Base-by-base conservation (phyloP, 2,797 vertebrate genomes). In the Lateolabrax maculatus region DNA sequence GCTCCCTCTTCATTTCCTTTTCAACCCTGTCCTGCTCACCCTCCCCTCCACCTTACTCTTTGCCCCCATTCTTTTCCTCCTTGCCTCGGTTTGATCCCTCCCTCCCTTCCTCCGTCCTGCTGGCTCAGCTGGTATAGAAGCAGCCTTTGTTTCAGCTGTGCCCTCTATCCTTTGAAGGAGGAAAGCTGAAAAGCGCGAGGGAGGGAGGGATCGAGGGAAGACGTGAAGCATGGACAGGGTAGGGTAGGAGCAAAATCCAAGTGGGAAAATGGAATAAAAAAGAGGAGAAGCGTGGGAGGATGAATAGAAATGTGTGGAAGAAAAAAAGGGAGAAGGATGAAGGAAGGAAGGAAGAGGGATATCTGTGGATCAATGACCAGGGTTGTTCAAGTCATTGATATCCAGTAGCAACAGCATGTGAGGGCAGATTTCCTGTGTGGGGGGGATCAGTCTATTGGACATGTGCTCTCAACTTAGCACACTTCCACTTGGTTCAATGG, bases 111-210 rank as follows among this genome's bases (percentile, higher is more conserved):
- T 82, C 81, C 79, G 10, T 82, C 90, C 86, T 92, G 90, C 91
- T 92, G 87, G 78, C 91, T 93, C 91, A 92, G 92, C 89, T 88
- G 77, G 53, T 90, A 92, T 65, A 93, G 84, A 91, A 86, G 89
- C 88, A 36, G 81, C 80, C 92, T 93, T 89, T 94, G 92, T 94
- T 89, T 90, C 81, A 79, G 83, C 73, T 8, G 60, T 77, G 84
- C 81, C 90, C 90, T 89, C 88, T 74, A 71, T 80, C 83, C 91
- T 90, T 91, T 92, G 84, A 90, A 87, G 88, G 84, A 77, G 84
- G 73, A 74, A 27, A 75, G 78, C 81, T 87, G 84, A 78, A 84
- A 80, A 82, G 85, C 11, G 19, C 65, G 52, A 64, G 16, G 39
- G 25, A 25, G 49, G 27, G 43, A 53, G 29, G 53, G 62, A 13